Evolutionary conservation across 2,113 vertebrate species (phyloP).

Genomic region (Donacobius atricapilla): DNA sequence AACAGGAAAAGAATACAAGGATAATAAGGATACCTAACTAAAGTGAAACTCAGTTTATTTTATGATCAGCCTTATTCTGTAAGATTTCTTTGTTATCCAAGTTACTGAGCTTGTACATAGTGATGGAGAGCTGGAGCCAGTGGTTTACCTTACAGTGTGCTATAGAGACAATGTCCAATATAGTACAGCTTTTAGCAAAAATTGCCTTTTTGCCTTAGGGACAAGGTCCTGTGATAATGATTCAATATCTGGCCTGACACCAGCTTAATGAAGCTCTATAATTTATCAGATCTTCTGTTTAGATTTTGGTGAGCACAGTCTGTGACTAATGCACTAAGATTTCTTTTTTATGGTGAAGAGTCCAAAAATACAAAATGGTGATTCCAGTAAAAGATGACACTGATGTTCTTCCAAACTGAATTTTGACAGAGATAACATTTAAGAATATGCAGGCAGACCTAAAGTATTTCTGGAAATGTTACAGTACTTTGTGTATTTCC

Average conservation of each 20-base stretch:
- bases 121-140: not conserved
- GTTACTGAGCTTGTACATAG: not conserved
- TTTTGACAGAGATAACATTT: constrained; percentile 32
- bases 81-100: not conserved
- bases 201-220: not conserved
- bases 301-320: not conserved
- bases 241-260: not conserved
- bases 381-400: constrained; percentile 40
- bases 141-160: not conserved
- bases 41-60: not conserved
- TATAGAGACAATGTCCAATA: not conserved
- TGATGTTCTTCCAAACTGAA: constrained; percentile 16
- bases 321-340: constrained; percentile 1
- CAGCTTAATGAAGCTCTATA: not conserved
- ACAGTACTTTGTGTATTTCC: not conserved
- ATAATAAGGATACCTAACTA: not conserved
- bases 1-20: not conserved
- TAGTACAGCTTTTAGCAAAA: not conserved
- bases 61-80: not conserved
- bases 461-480: not conserved
- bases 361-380: not conserved
- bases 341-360: not conserved
- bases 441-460: not conserved
- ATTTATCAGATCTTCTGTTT: constrained; percentile 17
- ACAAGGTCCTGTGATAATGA: not conserved